A percentile compares a stretch with the other conserved stretches of the same genome.
phyloP scores from a whole-genome alignment of 2,888 invertebrate species.

The Salticus scenicus region DNA sequence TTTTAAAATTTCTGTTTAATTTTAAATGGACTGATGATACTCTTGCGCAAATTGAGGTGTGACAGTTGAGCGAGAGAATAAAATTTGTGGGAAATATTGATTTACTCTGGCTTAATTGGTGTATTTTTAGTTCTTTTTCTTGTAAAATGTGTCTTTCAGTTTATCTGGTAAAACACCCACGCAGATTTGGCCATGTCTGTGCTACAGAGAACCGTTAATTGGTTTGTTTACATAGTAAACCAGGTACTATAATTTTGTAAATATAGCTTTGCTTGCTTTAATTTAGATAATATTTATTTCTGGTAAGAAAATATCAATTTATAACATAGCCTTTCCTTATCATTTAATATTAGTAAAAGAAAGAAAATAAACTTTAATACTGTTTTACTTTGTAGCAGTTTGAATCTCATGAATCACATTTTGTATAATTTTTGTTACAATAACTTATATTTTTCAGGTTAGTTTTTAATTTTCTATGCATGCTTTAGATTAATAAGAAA shows the following conservation, averaged over 20 bases:
- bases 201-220: background rate
- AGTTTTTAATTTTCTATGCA: too few relatives aligned
- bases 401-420: too few relatives aligned
- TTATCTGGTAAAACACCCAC: background rate
- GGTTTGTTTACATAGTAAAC: background rate
- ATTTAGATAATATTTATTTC: too few relatives aligned
- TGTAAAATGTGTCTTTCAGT: background rate
- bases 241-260: background rate
- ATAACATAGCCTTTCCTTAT: too few relatives aligned
- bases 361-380: too few relatives aligned
- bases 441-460: too few relatives aligned
- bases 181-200: background rate
- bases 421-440: too few relatives aligned
- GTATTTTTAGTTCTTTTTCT: background rate
- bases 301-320: too few relatives aligned
- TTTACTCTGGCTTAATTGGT: background rate
- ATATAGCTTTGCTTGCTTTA: too few relatives aligned
- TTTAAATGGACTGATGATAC: background rate
- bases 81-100: background rate
- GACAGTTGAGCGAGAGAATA: background rate
- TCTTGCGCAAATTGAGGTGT: conserved; percentile 3
- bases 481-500: too few relatives aligned
- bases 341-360: too few relatives aligned
- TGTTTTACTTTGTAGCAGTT: too few relatives aligned
- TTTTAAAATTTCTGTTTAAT: background rate